These are phyloP conservation scores for Xenopus petersii DNA, from an alignment of 2,797 vertebrate species.

Conservation along the genomic window DNA sequence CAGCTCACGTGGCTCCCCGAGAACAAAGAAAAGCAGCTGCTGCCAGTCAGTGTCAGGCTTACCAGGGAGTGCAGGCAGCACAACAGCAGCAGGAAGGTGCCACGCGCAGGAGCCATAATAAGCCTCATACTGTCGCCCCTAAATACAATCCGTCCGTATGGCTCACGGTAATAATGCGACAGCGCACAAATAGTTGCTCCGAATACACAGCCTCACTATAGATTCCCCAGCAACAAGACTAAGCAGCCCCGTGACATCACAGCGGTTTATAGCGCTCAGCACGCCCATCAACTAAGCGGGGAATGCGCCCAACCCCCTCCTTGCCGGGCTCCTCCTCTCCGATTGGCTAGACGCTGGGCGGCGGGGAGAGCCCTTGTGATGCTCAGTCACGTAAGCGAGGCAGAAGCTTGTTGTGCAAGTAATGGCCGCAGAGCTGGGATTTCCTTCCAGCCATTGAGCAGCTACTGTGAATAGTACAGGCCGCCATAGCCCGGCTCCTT, in stretches of 20 bases:
- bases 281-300: too few relatives aligned
- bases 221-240: background rate
- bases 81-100: background rate
- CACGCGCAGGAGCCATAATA: background rate
- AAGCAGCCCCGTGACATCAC: background rate
- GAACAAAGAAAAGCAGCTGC: constrained; percentile 24
- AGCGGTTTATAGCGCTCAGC: background rate
- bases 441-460: too few relatives aligned
- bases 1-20: constrained; percentile 11
- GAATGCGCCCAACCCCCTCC: background rate
- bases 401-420: too few relatives aligned
- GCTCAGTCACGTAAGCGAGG: too few relatives aligned
- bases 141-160: background rate
- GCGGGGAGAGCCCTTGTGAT: too few relatives aligned
- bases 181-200: background rate
- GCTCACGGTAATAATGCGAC: background rate
- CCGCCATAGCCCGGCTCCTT: too few relatives aligned
- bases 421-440: too few relatives aligned
- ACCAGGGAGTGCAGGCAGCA: constrained; percentile 25
- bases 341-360: too few relatives aligned
- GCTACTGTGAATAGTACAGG: too few relatives aligned
- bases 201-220: background rate
- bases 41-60: background rate
- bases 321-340: background rate
- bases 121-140: constrained; percentile 3